A percentile compares a stretch with the other conserved stretches of the same genome.
phyloP scores from a whole-genome alignment of 92 coral and sea anemone genomes.

The Palythoa grandiflora region DNA sequence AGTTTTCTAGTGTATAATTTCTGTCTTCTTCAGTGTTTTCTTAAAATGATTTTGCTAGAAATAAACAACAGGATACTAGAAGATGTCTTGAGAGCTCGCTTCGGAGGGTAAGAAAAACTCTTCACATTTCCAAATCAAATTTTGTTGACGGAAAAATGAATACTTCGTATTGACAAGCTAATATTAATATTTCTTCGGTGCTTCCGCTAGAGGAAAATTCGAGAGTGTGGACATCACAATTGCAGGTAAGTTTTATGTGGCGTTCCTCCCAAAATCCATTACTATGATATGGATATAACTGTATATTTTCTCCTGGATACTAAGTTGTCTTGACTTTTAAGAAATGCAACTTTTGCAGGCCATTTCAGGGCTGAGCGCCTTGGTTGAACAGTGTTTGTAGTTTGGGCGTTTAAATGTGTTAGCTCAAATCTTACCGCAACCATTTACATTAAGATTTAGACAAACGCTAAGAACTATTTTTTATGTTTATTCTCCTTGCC shows the following conservation, averaged over 20 bases:
- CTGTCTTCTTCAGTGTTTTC: constrained; percentile 20
- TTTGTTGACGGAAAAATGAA: not conserved
- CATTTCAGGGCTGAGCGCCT: not conserved
- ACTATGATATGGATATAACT: not conserved
- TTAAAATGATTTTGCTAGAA: constrained; percentile 93
- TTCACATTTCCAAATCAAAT: not conserved
- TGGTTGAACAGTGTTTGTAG: not conserved
- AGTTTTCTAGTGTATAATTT: constrained; percentile 19
- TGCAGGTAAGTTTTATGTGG: constrained; percentile 81
- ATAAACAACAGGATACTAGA: constrained; percentile 90
- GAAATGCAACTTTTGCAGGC: not conserved
- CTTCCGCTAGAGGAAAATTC: constrained; percentile 85
- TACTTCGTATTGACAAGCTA: not conserved
- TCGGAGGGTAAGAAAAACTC: constrained; percentile 77
- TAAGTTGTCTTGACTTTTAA: not conserved
- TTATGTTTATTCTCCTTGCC: no score
- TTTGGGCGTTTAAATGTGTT: not conserved
- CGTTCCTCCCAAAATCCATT: not conserved
- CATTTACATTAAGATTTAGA: no score
- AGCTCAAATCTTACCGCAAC: no score
- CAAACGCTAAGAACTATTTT: no score
- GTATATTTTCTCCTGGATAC: not conserved
- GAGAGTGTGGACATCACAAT: constrained; percentile 95
- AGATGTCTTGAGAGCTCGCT: constrained; percentile 82
- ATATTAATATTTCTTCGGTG: not conserved